A percentile compares a stretch with the other conserved stretches of the same genome.
These are phyloP conservation scores for Dendronephthya gigantea DNA, from an alignment of 64 coral and sea anemone genomes.

Conservation along the genomic window DNA sequence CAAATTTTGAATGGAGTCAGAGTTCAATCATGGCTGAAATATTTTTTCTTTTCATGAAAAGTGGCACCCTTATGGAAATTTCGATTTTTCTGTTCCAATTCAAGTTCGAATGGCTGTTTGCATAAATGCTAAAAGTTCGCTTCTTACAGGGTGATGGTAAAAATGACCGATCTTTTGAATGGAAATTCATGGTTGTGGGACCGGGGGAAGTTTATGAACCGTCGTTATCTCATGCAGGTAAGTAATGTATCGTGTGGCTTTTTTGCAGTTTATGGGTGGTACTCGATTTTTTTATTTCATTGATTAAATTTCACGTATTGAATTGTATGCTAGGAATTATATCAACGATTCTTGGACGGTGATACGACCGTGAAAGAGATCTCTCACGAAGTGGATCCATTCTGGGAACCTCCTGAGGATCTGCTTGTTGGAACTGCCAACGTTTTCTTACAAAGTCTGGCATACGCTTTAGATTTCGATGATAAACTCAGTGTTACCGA, in stretches of 20 bases:
- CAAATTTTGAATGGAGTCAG: no score
- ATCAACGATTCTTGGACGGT: slow-evolving; percentile 75
- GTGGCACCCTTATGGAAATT: no score
- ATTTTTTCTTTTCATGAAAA: no score
- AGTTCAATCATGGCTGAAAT: no score
- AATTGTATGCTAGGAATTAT: no score
- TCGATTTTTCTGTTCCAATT: no score
- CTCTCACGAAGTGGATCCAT: slow-evolving; percentile 77
- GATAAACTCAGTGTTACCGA: slow-evolving; percentile 93
- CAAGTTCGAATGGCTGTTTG: no score
- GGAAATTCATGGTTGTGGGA: slow-evolving; percentile 96
- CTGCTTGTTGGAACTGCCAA: slow-evolving; percentile 83
- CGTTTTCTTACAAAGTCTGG: slow-evolving; percentile 87
- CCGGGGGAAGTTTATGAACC: slow-evolving; percentile 96
- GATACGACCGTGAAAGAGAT: slow-evolving; percentile 53
- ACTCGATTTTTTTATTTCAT: no score
- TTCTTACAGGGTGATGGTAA: slow-evolving; percentile 67
- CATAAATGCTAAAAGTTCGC: neutral
- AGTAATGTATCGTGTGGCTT: no score
- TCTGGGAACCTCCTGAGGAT: slow-evolving; percentile 94
- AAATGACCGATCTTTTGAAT: slow-evolving; percentile 87
- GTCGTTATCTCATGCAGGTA: slow-evolving; percentile 92
- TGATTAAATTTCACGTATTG: no score
- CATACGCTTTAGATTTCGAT: slow-evolving; percentile 89
- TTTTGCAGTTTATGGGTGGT: no score